Evolutionary conservation across 35 echinoderm and acorn worm species (phyloP), one percentile per base, ranked within the genome.

Genomic region (Lytechinus variegatus): DNA sequence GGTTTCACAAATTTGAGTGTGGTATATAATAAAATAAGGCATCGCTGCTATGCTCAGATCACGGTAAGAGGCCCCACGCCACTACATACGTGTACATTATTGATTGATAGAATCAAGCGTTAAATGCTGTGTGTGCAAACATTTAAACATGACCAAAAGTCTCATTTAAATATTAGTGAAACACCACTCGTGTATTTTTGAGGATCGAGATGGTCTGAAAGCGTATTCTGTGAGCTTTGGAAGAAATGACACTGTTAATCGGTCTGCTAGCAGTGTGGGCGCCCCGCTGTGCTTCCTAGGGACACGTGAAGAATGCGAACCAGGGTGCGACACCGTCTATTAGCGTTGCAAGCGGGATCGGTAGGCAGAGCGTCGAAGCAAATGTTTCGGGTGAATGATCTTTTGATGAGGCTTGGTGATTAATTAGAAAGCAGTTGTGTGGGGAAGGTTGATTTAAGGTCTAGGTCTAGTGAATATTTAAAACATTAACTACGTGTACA

Each of bases 351-450:
- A 24, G 19, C n/a, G 19, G n/a, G 66, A 79, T 79, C n/a, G 66
- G 66, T 79, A 4, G 4, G 2, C n/a, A 24, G 66, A 79, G 66
- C n/a, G 66, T 79, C 66, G 66, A n/a, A n/a, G 66, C 66, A 79
- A 79, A 79, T 79, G 66, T 79, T 79, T 79, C n/a, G 66, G 66
- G 66, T 79, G 66, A 79, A 79, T 79, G 66, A 79, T 14, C 66
- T 79, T 79, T 79, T n/a, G 66, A 79, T 79, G 66, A 24, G 19
- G 66, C 66, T 79, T 19, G 19, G 21, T 79, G 66, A 79, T 79
- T 79, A 79, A 79, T 79, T 79, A 79, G 66, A 4, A 79, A 24
- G 66, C 66, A 79, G 66, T 79, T 79, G 66, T 79, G 16, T 79
- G 66, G 66, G 33, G 66, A n/a, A 79, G 66, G 66, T 79, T 79